These are phyloP conservation scores for Falcunculus frontatus DNA, from an alignment of 2,113 vertebrate species.

Conservation along the genomic window DNA sequence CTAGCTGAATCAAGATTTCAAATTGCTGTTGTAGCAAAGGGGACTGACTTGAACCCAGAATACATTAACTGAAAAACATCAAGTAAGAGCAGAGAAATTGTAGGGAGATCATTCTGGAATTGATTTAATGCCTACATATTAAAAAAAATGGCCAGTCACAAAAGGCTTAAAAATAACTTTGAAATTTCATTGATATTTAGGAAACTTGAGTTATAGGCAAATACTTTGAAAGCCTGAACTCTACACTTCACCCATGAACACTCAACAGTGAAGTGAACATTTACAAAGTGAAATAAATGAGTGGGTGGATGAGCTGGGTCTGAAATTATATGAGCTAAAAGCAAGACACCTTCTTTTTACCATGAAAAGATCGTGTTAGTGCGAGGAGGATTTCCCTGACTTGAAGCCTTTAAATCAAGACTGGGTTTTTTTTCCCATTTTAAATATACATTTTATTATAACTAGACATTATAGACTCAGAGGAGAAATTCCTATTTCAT, in stretches of 20 bases:
- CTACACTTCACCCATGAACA: not conserved
- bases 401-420: not conserved
- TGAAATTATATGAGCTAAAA: not conserved
- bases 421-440: rapidly evolving
- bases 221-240: not conserved
- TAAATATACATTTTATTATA: not conserved
- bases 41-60: not conserved
- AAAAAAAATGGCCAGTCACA: not conserved
- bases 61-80: slow-evolving; percentile 9
- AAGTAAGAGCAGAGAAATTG: not conserved
- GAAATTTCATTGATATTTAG: not conserved
- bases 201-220: not conserved
- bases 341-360: not conserved
- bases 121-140: not conserved
- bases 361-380: not conserved
- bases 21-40: not conserved
- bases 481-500: not conserved
- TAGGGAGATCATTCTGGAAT: not conserved
- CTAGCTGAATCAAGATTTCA: not conserved
- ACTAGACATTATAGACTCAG: not conserved
- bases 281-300: not conserved
- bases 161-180: not conserved
- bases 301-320: not conserved
- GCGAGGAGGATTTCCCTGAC: not conserved
- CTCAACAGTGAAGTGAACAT: not conserved